phyloP scores from a whole-genome alignment of 2,888 invertebrate genomes.

The Spialia ferax region DNA sequence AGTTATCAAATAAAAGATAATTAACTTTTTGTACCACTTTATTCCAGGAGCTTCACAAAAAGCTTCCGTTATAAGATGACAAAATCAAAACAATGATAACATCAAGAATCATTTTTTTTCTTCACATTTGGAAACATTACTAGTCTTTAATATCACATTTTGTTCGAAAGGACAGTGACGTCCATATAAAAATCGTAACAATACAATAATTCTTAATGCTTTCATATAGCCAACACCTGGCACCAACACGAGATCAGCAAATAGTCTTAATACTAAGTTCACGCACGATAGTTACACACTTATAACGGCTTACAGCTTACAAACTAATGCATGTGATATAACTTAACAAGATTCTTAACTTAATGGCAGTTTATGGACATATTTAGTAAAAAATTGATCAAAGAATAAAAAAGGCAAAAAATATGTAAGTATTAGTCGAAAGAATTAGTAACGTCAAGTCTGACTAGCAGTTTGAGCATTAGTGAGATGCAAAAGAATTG shows the following conservation, averaged over 20 bases:
- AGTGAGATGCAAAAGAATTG: constrained; percentile 64
- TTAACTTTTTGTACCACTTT: constrained; percentile 60
- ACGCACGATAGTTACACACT: constrained; percentile 74
- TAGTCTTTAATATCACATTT: constrained; percentile 86
- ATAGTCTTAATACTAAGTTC: constrained; percentile 75
- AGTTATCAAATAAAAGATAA: constrained; percentile 40
- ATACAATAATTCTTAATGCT: constrained; percentile 85
- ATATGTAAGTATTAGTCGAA: constrained; percentile 58
- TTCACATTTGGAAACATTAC: constrained; percentile 75
- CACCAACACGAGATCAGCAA: constrained; percentile 83
- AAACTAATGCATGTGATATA: constrained; percentile 69
- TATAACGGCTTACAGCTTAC: constrained; percentile 78
- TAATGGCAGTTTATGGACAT: constrained; percentile 79
- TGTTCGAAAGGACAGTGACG: constrained; percentile 84
- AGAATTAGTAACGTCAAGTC: constrained; percentile 47
- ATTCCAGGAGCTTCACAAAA: constrained; percentile 85
- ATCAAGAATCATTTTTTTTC: constrained; percentile 83
- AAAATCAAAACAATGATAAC: constrained; percentile 83
- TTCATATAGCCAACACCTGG: constrained; percentile 79
- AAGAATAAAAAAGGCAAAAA: constrained; percentile 65
- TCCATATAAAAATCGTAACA: constrained; percentile 82
- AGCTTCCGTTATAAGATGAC: constrained; percentile 81
- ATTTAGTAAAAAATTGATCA: constrained; percentile 63
- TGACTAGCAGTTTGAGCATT: constrained; percentile 62
- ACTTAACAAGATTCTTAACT: constrained; percentile 76